phyloP scores from a whole-genome alignment of 2,113 vertebrate genomes.

The Bathybates hornii region DNA sequence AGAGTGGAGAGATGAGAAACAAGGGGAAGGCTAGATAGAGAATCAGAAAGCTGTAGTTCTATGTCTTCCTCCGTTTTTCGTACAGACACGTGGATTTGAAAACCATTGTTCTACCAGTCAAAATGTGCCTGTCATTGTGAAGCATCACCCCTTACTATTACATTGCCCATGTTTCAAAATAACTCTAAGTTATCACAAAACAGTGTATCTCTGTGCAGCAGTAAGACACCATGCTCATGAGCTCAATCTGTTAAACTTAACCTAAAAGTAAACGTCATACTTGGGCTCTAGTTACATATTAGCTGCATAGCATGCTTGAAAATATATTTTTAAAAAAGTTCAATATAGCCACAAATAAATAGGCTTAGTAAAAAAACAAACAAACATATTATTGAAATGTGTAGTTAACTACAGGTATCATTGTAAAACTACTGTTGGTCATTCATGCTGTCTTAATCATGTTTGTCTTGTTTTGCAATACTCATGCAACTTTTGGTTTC shows the following conservation, averaged over 20 bases:
- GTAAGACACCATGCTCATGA: not conserved
- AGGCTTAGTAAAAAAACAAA: not conserved
- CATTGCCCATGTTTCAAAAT: not conserved
- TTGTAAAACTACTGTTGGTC: not conserved
- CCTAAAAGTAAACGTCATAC: not conserved
- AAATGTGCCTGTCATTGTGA: not conserved
- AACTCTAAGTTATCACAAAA: not conserved
- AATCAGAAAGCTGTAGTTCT: not conserved
- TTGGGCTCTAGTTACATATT: not conserved
- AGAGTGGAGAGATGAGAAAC: not conserved
- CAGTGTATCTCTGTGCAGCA: not conserved
- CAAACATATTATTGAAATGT: not conserved
- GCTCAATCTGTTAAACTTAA: not conserved
- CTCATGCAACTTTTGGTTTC: not conserved
- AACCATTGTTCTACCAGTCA: not conserved
- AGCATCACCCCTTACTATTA: not conserved
- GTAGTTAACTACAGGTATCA: not conserved
- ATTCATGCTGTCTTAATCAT: not conserved
- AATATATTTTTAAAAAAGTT: not conserved
- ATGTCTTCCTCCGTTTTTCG: not conserved
- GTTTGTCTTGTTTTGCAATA: not conserved
- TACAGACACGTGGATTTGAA: not conserved
- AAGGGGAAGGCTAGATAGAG: not conserved
- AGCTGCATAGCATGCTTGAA: not conserved
- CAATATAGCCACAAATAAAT: not conserved